These are phyloP conservation scores for Tetraodon nigroviridis DNA, from an alignment of 2,113 vertebrate species.

Conservation along the genomic window DNA sequence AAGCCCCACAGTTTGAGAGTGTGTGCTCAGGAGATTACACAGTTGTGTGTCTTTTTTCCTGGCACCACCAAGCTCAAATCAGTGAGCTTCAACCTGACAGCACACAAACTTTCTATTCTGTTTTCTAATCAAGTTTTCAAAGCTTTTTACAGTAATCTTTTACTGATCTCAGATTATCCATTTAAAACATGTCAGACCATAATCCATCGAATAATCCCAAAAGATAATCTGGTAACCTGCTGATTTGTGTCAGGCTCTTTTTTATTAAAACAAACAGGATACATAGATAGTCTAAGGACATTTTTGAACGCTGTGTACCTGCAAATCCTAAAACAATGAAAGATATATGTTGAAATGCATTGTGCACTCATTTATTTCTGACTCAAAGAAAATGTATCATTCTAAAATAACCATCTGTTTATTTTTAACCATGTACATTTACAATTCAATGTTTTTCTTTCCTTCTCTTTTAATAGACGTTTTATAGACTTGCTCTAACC, in stretches of 20 bases:
- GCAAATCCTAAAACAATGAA: no score
- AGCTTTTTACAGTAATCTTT: not conserved
- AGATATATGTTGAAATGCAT: no score
- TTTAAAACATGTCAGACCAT: not conserved
- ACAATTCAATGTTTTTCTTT: no score
- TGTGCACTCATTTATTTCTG: not conserved
- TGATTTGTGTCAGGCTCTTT: not conserved
- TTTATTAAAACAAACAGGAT: not conserved
- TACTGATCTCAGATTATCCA: not conserved
- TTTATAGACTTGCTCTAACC: conserved; percentile 9
- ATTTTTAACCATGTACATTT: no score
- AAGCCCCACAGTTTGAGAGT: conserved; percentile 3
- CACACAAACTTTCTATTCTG: conserved; percentile 12
- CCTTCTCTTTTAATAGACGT: no score
- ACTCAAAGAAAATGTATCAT: not conserved
- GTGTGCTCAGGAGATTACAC: not conserved
- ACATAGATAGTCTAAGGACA: no score
- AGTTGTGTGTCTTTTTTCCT: conserved; percentile 15
- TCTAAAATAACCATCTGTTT: no score
- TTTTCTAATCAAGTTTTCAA: not conserved
- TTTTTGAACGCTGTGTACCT: no score
- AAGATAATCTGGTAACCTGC: conserved; percentile 1
- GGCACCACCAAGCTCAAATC: conserved; percentile 9
- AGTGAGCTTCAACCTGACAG: not conserved
- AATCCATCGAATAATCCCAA: not conserved